Conservation (phyloP, 64 coral and sea anemone genomes). For the Porites australiensis region DNA sequence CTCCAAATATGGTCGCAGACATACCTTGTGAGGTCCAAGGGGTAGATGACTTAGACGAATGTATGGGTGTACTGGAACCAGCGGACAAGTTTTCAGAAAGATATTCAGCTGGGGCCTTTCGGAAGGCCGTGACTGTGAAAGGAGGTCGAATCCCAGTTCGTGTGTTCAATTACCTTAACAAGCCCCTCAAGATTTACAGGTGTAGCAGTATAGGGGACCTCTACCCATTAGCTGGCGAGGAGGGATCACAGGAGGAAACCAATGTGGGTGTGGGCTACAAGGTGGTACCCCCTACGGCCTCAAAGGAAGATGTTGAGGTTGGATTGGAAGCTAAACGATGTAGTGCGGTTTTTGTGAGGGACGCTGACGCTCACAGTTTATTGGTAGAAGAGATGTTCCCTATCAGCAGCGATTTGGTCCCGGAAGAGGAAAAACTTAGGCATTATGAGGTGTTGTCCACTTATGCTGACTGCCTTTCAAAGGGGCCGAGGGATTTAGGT, state of each 20-base stretch:
- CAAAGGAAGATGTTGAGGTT: neutral
- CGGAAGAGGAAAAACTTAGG: too few species aligned
- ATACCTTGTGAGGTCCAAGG: constrained; percentile 4
- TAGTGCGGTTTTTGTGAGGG: constrained; percentile 14
- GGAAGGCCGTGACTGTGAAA: constrained; percentile 24
- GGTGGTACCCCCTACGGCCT: neutral
- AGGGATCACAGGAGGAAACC: neutral
- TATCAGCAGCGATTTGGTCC: too few species aligned
- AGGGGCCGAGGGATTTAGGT: too few species aligned
- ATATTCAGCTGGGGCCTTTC: constrained; percentile 14
- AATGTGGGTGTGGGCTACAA: neutral
- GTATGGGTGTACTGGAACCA: constrained; percentile 49
- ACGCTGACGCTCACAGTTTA: neutral
- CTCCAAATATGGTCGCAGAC: constrained; percentile 36
- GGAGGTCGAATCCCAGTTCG: constrained; percentile 27
- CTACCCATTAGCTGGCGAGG: neutral
- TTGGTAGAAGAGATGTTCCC: neutral
- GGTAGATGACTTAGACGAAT: neutral
- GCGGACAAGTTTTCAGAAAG: constrained; percentile 12
- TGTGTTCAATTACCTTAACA: constrained; percentile 24
- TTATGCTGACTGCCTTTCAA: too few species aligned
- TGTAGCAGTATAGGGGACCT: constrained; percentile 32
- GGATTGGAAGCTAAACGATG: neutral
- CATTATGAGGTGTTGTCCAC: too few species aligned
- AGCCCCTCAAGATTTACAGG: constrained; percentile 9